Base-by-base conservation (phyloP, 2,113 vertebrate species). In the Eclectus roratus region DNA sequence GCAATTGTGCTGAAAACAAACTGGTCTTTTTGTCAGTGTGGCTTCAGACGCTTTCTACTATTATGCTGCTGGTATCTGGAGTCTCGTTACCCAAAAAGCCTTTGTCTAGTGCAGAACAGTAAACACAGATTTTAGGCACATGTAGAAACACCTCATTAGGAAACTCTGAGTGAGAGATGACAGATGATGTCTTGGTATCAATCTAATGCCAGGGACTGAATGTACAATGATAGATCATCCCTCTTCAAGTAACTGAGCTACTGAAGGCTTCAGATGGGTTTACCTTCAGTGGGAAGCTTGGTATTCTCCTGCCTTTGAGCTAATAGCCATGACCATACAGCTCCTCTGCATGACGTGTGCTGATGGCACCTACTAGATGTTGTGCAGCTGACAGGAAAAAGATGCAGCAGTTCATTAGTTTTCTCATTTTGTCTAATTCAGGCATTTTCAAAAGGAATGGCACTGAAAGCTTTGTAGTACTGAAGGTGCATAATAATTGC, bases 401-500 rank as follows among this genome's bases (percentile, higher is more conserved):
- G 88, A 91, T 74, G 94, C 91, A 76, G 11, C 93, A 89, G 82
- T 96, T 97, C 88, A 79, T 96, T 91, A 92, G 90, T 89, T 96
- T 92, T 94, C 68, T 78, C 88, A 87, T 94, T 93, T 88, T 84
- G 61, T 92, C 86, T 85, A 91, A 97, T 96, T 96, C 92, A 96
- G 92, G 41, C 21, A 0, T 92, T 95, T 97, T 97, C 88, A 93
- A 96, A 93, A 96, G 93, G 41, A 96, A 93, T 84, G 73, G 83
- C 80, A 72, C 72, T 95, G 90, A 90, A 96, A 96, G 85, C 94
- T 97, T 96, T 96, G 90, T 96, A 74, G 73, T 94, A 93, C 94
- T 93, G 95, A 92, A 97, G 93, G 95, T 97, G 92, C 91, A 96
- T 96, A 90, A 94, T 96, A 96, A 97, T 94, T 82, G 39, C 94